Evolutionary conservation across 1,140 invertebrate species (phyloP).

Genomic region (Apis dorsata): DNA sequence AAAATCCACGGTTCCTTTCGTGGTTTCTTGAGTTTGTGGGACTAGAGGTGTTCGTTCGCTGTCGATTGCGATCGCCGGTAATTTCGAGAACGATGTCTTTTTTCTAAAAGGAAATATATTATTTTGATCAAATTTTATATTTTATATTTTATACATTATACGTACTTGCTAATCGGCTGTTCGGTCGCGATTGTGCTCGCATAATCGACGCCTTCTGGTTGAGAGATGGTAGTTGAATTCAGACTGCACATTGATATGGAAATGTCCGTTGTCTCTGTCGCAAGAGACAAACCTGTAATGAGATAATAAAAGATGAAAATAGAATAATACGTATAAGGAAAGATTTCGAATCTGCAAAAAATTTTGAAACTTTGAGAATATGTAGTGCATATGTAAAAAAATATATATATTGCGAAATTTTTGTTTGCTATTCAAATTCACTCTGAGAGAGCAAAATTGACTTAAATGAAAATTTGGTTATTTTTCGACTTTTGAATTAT

Average conservation of each 20-base stretch:
- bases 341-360: no score
- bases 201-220: constrained; percentile 80
- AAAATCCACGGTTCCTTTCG: constrained; percentile 3
- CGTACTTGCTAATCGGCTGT: constrained; percentile 73
- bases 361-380: no score
- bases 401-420: no score
- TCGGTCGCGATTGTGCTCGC: constrained; percentile 76
- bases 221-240: constrained; percentile 79
- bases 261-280: constrained; percentile 82
- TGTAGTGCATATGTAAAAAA: no score
- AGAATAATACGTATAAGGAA: neutral
- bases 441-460: no score
- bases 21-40: constrained; percentile 30
- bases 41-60: constrained; percentile 67
- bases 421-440: no score
- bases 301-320: neutral
- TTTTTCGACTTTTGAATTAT: no score
- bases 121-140: no score
- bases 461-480: no score
- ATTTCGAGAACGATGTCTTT: constrained; percentile 74
- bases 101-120: constrained; percentile 67
- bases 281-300: constrained; percentile 79
- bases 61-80: constrained; percentile 67
- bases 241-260: constrained; percentile 82
- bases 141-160: constrained; percentile 1